These are phyloP conservation scores for Penaeus vannamei DNA, from an alignment of 1,140 invertebrate species.

Conservation along the genomic window DNA sequence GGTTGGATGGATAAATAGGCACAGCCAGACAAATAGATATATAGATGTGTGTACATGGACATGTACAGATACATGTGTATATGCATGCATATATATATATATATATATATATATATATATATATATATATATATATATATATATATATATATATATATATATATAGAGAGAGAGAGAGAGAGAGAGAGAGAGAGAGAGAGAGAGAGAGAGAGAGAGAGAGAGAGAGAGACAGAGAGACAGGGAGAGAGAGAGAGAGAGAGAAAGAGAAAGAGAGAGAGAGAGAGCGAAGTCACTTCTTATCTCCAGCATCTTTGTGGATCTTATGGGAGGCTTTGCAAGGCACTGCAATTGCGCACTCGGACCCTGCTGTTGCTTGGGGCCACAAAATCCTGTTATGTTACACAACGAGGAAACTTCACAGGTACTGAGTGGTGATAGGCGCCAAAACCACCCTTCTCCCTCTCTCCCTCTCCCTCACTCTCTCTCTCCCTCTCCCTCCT, in stretches of 20 bases:
- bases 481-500: no score
- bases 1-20: neutral
- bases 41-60: neutral
- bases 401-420: no score
- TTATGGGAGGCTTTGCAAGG: no score
- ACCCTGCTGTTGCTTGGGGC: no score
- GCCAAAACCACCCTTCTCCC: no score
- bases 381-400: no score
- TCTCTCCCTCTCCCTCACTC: no score
- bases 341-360: no score
- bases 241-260: slow-evolving; percentile 20
- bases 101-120: neutral
- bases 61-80: neutral
- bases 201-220: slow-evolving; percentile 21
- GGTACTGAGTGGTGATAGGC: no score
- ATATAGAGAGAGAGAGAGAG: neutral
- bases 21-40: neutral
- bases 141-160: neutral
- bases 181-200: slow-evolving; percentile 39
- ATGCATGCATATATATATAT: neutral
- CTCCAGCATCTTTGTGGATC: no score
- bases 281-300: neutral
- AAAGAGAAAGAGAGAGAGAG: neutral
- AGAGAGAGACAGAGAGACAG: neutral
- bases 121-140: neutral